Percentiles rank a stretch among this genome's conserved stretches.
phyloP scores from a whole-genome alignment of 2,888 invertebrate species.

The Tipula unca region DNA sequence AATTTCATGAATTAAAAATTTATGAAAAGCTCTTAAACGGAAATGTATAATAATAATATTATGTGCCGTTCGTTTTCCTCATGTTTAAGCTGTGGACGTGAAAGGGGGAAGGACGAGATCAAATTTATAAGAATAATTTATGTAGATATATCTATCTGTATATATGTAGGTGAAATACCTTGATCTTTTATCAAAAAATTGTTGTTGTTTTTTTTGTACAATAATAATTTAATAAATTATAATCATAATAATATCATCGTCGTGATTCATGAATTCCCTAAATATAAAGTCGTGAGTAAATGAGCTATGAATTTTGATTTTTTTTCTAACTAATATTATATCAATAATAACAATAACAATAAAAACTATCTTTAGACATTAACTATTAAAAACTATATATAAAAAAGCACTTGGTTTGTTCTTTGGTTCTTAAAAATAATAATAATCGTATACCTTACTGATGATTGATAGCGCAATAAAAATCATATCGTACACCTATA shows the following conservation, averaged over 20 bases:
- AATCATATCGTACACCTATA: too few relatives aligned
- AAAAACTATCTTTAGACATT: background rate
- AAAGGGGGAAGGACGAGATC: background rate
- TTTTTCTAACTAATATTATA: too few relatives aligned
- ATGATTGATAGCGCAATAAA: too few relatives aligned
- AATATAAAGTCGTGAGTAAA: background rate
- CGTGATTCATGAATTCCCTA: background rate
- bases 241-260: background rate
- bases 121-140: background rate
- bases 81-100: background rate
- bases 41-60: background rate
- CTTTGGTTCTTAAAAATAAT: background rate
- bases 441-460: too few relatives aligned
- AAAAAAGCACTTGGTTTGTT: background rate
- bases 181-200: background rate
- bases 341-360: background rate
- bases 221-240: background rate
- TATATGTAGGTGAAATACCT: background rate
- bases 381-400: background rate
- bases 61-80: background rate
- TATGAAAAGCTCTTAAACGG: background rate
- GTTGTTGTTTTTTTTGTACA: background rate
- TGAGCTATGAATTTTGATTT: background rate
- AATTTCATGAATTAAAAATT: background rate
- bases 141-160: background rate